Percentiles rank a stretch among this genome's conserved stretches.
Conservation (phyloP, 1,140 invertebrate species). For the Lutraria rhynchaena region DNA sequence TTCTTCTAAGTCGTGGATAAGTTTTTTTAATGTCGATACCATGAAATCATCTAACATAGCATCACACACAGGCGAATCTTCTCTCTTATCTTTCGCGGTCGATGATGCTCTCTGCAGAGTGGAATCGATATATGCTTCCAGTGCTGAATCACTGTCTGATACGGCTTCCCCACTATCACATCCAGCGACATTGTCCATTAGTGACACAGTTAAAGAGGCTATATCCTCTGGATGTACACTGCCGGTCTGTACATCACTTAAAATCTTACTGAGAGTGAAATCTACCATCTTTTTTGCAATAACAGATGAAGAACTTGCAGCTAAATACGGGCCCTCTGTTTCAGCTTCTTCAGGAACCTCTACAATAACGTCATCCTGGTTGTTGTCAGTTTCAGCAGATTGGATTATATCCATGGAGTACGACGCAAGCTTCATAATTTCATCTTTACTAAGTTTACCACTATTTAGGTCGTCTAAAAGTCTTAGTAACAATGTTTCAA, state of each 20-base stretch:
- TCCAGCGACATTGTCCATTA: constrained; percentile 8
- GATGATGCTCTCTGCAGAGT: constrained; percentile 2
- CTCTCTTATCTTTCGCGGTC: constrained; percentile 15
- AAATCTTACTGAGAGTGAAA: constrained; percentile 57
- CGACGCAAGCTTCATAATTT: constrained; percentile 53
- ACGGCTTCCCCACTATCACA: background rate
- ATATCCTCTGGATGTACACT: constrained; percentile 52
- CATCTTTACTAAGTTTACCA: constrained; percentile 34
- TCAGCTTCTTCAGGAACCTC: constrained; percentile 10
- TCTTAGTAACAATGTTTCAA: constrained; percentile 48
- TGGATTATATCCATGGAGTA: constrained; percentile 52
- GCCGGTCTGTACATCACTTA: constrained; percentile 46
- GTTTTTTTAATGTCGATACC: constrained; percentile 16
- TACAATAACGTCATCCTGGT: constrained; percentile 1
- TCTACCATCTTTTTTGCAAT: constrained; percentile 56
- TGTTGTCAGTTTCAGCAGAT: background rate
- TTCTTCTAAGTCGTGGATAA: constrained; percentile 49
- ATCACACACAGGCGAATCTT: constrained; percentile 47
- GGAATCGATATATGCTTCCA: constrained; percentile 40
- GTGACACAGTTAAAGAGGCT: constrained; percentile 45
- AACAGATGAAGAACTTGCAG: constrained; percentile 41
- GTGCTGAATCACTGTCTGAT: constrained; percentile 18
- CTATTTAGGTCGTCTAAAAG: constrained; percentile 58
- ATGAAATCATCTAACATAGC: constrained; percentile 55
- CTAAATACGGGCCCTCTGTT: constrained; percentile 1